Percentiles rank a stretch among this genome's conserved stretches.
Evolutionary conservation across 2,113 vertebrate genomes (phyloP).

Genomic region (Ahaetulla prasina): DNA sequence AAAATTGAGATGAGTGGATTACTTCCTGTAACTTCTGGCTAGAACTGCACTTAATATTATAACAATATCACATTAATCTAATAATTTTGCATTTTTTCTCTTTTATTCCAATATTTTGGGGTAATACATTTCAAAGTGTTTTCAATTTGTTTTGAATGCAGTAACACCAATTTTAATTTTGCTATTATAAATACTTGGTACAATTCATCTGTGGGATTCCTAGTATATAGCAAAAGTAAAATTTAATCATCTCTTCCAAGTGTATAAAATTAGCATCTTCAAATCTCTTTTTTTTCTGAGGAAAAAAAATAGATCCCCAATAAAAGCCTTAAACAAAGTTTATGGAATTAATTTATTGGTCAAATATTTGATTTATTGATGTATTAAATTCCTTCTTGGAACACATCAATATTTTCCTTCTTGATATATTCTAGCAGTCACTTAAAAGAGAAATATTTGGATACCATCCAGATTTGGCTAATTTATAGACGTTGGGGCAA

Average conservation of each 20-base stretch:
- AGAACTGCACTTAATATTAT: neutral
- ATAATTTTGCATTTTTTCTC: neutral
- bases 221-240: neutral
- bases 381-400: neutral
- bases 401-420: neutral
- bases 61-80: neutral
- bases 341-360: neutral
- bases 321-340: neutral
- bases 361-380: neutral
- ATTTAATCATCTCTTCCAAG: neutral
- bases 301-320: neutral
- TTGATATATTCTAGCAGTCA: neutral
- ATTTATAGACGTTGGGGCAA: neutral
- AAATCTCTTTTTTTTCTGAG: neutral
- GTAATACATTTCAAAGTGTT: neutral
- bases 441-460: neutral
- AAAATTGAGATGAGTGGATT: neutral
- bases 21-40: neutral
- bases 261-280: neutral
- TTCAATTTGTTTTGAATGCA: neutral
- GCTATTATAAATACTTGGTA: neutral
- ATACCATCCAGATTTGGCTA: neutral
- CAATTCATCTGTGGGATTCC: neutral
- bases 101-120: neutral
- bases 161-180: neutral